These are phyloP conservation scores for Phoebastria nigripes DNA, from an alignment of 2,797 vertebrate species.

Conservation along the genomic window DNA sequence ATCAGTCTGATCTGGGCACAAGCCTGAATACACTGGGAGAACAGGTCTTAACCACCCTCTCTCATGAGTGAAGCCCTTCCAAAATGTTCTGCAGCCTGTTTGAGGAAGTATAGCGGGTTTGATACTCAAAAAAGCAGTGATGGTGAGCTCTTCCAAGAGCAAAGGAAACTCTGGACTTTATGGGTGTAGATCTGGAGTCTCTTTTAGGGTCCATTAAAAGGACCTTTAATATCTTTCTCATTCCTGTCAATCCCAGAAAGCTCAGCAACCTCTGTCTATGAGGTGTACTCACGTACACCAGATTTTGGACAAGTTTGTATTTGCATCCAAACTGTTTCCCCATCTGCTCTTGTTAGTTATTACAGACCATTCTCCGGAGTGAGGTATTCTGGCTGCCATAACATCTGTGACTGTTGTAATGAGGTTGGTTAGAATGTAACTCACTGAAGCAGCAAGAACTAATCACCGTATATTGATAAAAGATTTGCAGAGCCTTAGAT, in stretches of 20 bases:
- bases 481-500: neutral
- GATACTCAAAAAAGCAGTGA: neutral
- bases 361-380: conserved; percentile 26
- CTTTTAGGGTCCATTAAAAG: neutral
- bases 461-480: neutral
- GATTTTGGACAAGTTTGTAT: neutral
- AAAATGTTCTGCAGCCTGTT: neutral
- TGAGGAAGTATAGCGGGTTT: neutral
- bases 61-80: neutral
- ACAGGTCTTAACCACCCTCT: neutral
- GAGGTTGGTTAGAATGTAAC: conserved; percentile 34
- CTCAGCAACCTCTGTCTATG: neutral
- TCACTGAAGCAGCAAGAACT: conserved; percentile 46
- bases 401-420: conserved; percentile 36
- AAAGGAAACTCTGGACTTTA: neutral
- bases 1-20: neutral
- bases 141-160: neutral
- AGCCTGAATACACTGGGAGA: neutral
- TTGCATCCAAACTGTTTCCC: conserved; percentile 42
- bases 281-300: neutral
- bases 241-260: neutral
- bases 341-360: conserved; percentile 46
- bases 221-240: neutral
- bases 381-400: conserved; percentile 2
- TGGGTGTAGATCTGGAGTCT: neutral